Conservation (phyloP, 2,888 invertebrate genomes). For the Trichacis sp. region DNA sequence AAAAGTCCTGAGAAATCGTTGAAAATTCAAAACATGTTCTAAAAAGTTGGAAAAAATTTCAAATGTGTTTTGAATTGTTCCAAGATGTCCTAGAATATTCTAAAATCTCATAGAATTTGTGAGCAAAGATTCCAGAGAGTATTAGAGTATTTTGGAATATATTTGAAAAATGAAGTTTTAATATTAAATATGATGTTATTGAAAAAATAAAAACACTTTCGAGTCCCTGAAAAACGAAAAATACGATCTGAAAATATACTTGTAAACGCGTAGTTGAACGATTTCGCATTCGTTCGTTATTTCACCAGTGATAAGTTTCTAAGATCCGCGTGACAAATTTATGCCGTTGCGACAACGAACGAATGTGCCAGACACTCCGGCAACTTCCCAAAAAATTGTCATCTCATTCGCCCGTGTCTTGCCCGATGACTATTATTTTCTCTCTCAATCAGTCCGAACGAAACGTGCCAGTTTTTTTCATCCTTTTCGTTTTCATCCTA, state of each 20-base stretch:
- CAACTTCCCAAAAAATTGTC: slow-evolving; percentile 19
- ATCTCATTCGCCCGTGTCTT: not conserved
- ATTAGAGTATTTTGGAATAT: too few species aligned
- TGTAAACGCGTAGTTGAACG: not conserved
- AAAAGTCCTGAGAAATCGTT: too few species aligned
- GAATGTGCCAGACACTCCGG: slow-evolving; percentile 33
- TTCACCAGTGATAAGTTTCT: slow-evolving; percentile 8
- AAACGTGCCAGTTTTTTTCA: slow-evolving; percentile 36
- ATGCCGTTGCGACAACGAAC: slow-evolving; percentile 31
- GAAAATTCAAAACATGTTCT: too few species aligned
- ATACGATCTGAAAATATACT: not conserved
- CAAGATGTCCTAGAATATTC: too few species aligned
- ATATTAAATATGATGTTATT: too few species aligned
- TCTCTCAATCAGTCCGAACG: slow-evolving; percentile 28
- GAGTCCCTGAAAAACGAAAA: not conserved
- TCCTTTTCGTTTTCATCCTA: too few species aligned
- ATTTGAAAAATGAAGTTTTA: too few species aligned
- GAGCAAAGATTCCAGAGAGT: too few species aligned
- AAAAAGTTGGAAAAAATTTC: too few species aligned
- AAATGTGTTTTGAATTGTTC: too few species aligned
- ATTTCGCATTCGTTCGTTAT: not conserved
- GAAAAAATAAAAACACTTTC: too few species aligned
- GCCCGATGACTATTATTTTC: slow-evolving; percentile 24
- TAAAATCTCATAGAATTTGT: too few species aligned
- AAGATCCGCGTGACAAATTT: slow-evolving; percentile 23